Percentiles rank a stretch among this genome's conserved stretches.
These are phyloP conservation scores for Drosophila neutralis DNA, from an alignment of 2,888 invertebrate species.

Conservation along the genomic window DNA sequence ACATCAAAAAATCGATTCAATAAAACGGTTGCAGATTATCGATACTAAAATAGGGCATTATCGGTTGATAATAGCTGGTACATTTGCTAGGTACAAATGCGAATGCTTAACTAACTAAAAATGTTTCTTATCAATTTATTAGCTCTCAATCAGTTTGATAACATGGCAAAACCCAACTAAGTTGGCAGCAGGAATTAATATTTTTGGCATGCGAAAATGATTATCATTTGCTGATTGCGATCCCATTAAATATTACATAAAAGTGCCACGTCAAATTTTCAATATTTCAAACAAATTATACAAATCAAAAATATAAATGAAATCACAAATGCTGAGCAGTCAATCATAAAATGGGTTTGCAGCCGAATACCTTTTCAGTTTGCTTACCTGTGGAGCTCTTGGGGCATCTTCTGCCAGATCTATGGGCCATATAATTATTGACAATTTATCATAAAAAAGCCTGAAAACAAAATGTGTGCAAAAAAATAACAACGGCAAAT, in stretches of 20 bases:
- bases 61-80: not conserved
- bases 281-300: conserved; percentile 17
- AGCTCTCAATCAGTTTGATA: not conserved
- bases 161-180: not conserved
- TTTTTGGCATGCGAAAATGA: not conserved
- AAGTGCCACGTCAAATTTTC: conserved; percentile 3
- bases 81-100: too few relatives aligned
- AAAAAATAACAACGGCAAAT: conserved; percentile 25
- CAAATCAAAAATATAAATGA: conserved; percentile 20
- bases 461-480: conserved; percentile 19
- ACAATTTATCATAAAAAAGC: conserved; percentile 51
- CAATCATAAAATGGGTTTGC: conserved; percentile 42
- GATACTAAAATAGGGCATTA: not conserved
- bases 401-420: conserved; percentile 38
- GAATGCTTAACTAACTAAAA: not conserved
- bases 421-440: conserved; percentile 57
- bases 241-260: conserved; percentile 27
- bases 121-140: not conserved
- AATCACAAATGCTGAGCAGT: conserved; percentile 35
- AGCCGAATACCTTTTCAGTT: conserved; percentile 29
- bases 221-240: not conserved
- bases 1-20: not conserved
- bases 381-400: conserved; percentile 17
- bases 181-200: not conserved
- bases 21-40: conserved; percentile 2